These are phyloP conservation scores for Bombus affinis DNA, from an alignment of 1,140 invertebrate genomes.

Conservation along the genomic window DNA sequence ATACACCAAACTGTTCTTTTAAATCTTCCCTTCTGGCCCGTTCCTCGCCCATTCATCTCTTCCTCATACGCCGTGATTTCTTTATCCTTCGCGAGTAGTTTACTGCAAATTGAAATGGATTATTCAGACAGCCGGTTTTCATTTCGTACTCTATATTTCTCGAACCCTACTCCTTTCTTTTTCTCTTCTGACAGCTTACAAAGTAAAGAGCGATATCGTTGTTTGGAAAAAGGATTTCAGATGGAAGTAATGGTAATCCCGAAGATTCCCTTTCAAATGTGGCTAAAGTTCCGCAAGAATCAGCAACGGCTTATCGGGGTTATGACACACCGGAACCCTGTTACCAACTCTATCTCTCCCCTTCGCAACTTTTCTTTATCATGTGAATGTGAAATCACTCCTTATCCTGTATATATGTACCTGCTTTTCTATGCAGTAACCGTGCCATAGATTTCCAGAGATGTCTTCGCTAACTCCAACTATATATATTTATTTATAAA, in stretches of 20 bases:
- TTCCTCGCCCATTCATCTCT: not conserved
- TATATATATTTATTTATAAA: too few relatives aligned
- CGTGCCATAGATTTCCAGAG: not conserved
- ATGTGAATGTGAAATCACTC: conserved; percentile 14
- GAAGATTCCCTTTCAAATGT: conserved; percentile 78
- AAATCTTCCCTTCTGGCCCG: conserved; percentile 2
- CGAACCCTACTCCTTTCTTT: conserved; percentile 10
- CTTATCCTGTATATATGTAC: not conserved
- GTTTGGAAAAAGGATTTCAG: conserved; percentile 74
- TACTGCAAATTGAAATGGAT: conserved; percentile 80
- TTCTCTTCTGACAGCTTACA: not conserved
- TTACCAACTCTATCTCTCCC: conserved; percentile 35
- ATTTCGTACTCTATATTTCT: conserved; percentile 51
- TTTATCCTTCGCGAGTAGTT: conserved; percentile 68
- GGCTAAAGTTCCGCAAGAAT: conserved; percentile 74
- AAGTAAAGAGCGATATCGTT: conserved; percentile 56
- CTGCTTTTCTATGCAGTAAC: not conserved
- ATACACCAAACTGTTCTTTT: conserved; percentile 1
- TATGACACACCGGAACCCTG: conserved; percentile 75
- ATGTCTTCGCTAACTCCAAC: not conserved
- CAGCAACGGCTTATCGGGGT: conserved; percentile 76
- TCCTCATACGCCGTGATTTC: conserved; percentile 15
- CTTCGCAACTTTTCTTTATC: conserved; percentile 37
- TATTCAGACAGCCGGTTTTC: conserved; percentile 74
- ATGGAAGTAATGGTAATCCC: conserved; percentile 80